phyloP scores from a whole-genome alignment of 2,113 vertebrate genomes.

The Hydrochoerus hydrochaeris region DNA sequence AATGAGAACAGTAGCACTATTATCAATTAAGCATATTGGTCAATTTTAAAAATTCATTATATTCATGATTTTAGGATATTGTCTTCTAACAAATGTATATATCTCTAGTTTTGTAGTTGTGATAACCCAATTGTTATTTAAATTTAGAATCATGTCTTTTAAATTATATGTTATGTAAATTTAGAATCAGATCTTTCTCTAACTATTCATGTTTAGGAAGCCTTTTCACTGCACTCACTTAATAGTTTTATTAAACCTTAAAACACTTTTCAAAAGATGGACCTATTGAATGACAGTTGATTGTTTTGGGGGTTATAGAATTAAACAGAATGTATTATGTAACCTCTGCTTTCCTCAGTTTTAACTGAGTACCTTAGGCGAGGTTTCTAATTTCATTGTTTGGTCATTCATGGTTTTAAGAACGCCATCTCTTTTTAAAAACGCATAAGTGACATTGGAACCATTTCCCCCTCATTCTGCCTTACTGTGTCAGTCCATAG shows the following conservation, averaged over 20 bases:
- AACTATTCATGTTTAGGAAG: conserved; percentile 16
- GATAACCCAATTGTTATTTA: conserved; percentile 18
- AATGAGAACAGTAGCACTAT: conserved; percentile 10
- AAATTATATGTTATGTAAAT: conserved; percentile 43
- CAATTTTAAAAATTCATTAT: conserved; percentile 26
- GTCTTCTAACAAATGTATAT: conserved; percentile 24
- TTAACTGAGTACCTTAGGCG: conserved; percentile 11
- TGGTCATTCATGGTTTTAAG: background rate
- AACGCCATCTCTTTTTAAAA: background rate
- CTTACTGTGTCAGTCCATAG: background rate
- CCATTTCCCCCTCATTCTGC: background rate
- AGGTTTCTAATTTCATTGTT: conserved; percentile 33
- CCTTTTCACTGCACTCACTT: conserved; percentile 25
- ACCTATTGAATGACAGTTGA: background rate
- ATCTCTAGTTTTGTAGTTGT: background rate
- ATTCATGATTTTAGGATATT: conserved; percentile 38
- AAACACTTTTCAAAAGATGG: conserved; percentile 29
- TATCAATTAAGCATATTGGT: conserved; percentile 30
- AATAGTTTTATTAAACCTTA: conserved; percentile 54
- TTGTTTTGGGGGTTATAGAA: conserved; percentile 8
- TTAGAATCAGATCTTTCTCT: conserved; percentile 12
- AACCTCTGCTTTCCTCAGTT: background rate
- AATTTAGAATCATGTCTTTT: conserved; percentile 44
- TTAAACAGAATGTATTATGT: conserved; percentile 14
- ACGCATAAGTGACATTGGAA: background rate